Percentiles rank a stretch among this genome's conserved stretches.
phyloP scores from a whole-genome alignment of 1,140 invertebrate genomes.

The Zaprionus ornatus region DNA sequence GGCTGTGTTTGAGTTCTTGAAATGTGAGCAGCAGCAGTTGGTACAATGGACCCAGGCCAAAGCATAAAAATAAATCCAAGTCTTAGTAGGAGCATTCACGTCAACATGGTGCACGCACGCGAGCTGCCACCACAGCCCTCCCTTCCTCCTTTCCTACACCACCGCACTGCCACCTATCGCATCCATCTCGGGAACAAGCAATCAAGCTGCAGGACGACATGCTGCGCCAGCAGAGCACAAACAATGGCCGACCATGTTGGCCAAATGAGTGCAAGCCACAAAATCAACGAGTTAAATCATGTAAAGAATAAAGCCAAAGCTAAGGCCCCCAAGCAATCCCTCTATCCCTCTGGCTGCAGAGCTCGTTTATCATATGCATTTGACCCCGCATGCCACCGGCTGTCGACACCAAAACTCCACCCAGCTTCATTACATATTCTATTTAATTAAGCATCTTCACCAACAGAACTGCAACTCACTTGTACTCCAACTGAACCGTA shows the following conservation, averaged over 20 bases:
- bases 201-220: conserved; percentile 42
- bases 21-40: conserved; percentile 49
- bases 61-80: conserved; percentile 68
- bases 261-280: conserved; percentile 77
- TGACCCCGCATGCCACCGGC: conserved; percentile 29
- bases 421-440: background rate
- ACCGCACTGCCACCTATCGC: conserved; percentile 6
- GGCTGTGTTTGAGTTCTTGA: conserved; percentile 72
- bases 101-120: conserved; percentile 64
- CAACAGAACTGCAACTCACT: background rate
- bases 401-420: conserved; percentile 31
- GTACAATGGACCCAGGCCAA: conserved; percentile 32
- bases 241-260: conserved; percentile 59
- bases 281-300: conserved; percentile 78
- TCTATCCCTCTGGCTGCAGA: background rate
- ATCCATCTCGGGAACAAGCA: conserved; percentile 29
- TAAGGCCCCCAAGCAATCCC: background rate
- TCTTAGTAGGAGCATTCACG: conserved; percentile 66
- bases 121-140: background rate
- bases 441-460: background rate
- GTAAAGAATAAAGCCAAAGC: conserved; percentile 61
- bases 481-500: background rate
- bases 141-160: too few relatives aligned
- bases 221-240: conserved; percentile 35
- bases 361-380: conserved; percentile 53